Evolutionary conservation across 2,113 vertebrate genomes (phyloP).

Genomic region (Phaethon lepturus): DNA sequence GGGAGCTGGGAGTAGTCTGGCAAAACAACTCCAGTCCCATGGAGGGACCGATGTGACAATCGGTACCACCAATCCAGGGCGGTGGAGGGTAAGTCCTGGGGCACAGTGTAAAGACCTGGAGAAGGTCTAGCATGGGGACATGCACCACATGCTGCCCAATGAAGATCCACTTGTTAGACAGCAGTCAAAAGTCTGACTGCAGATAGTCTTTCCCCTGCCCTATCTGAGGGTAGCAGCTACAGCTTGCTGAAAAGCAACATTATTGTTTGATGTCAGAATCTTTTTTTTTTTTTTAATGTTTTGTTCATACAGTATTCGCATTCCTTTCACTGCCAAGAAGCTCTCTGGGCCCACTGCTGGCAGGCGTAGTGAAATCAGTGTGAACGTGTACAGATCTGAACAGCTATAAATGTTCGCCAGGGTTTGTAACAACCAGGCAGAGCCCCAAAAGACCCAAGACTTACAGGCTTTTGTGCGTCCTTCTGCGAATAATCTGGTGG

Average conservation of each 20-base stretch:
- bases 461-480: neutral
- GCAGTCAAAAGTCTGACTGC: neutral
- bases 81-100: neutral
- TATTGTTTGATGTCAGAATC: neutral
- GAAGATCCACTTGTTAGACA: neutral
- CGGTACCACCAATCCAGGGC: fast-evolving
- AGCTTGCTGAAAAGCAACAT: neutral
- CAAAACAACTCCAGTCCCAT: neutral
- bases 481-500: neutral
- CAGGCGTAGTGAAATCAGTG: neutral
- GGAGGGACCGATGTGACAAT: neutral
- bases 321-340: neutral
- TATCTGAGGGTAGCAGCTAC: neutral
- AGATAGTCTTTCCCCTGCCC: neutral
- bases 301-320: neutral
- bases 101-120: neutral
- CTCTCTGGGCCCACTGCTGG: neutral
- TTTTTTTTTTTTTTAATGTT: neutral
- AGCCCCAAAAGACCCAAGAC: neutral
- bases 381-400: neutral
- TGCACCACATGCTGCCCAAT: fast-evolving
- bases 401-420: neutral
- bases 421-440: neutral
- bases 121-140: neutral
- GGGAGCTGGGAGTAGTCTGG: neutral